These are phyloP conservation scores for Pterophyllum scalare DNA, from an alignment of 2,113 vertebrate genomes.

Conservation along the genomic window DNA sequence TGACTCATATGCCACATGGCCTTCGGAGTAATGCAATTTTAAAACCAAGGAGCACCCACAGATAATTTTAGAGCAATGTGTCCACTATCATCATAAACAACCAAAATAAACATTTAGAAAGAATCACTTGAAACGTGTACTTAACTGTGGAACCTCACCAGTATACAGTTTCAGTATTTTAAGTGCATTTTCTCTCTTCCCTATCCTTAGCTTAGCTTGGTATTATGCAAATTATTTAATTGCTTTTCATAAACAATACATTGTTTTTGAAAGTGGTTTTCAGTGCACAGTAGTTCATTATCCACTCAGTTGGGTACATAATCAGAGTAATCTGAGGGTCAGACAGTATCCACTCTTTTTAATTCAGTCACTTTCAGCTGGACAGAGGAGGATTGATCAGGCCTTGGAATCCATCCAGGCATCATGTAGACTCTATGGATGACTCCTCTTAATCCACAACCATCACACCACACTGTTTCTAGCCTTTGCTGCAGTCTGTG, in stretches of 20 bases:
- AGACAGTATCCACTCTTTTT: slow-evolving; percentile 11
- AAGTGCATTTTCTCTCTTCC: background rate
- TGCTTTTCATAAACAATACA: background rate
- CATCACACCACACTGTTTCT: background rate
- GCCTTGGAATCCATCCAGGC: slow-evolving; percentile 18
- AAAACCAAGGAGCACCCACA: background rate
- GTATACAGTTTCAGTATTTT: background rate
- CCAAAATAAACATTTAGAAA: background rate
- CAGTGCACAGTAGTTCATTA: background rate
- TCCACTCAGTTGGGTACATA: slow-evolving; percentile 15
- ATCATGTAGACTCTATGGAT: slow-evolving; percentile 33
- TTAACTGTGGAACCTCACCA: background rate
- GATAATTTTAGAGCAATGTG: background rate
- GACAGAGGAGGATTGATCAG: slow-evolving; percentile 12
- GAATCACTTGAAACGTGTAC: background rate
- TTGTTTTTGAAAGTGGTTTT: background rate
- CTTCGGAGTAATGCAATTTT: background rate
- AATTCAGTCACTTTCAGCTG: background rate
- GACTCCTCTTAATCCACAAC: slow-evolving; percentile 13
- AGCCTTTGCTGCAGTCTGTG: slow-evolving; percentile 13
- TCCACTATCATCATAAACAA: background rate
- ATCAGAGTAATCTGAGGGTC: slow-evolving; percentile 21
- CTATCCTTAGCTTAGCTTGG: background rate
- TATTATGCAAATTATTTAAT: background rate
- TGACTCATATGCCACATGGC: background rate